A percentile compares a stretch with the other conserved stretches of the same genome.
These are phyloP conservation scores for Cyclophora punctaria DNA, from an alignment of 2,888 invertebrate genomes.

Conservation along the genomic window DNA sequence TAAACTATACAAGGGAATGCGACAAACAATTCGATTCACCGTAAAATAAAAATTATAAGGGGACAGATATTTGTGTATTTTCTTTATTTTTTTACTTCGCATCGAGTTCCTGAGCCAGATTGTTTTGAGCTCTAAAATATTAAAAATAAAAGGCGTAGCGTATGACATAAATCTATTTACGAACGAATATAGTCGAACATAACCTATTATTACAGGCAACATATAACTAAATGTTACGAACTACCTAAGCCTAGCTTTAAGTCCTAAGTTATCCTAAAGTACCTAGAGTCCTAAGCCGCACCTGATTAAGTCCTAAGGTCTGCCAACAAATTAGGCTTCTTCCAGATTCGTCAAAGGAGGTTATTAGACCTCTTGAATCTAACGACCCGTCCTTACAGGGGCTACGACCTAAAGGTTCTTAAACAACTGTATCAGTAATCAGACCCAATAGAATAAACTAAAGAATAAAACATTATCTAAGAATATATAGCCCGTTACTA, in stretches of 20 bases:
- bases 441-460: too few relatives aligned
- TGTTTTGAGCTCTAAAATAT: too few relatives aligned
- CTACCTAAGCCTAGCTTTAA: background rate
- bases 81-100: too few relatives aligned
- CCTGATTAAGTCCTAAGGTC: conserved; percentile 24
- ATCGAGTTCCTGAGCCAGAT: too few relatives aligned
- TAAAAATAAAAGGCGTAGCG: background rate
- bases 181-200: background rate
- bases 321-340: conserved; percentile 41
- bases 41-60: too few relatives aligned
- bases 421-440: background rate
- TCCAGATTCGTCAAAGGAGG: conserved; percentile 30
- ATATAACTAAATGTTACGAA: too few relatives aligned
- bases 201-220: too few relatives aligned
- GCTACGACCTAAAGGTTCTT: conserved; percentile 5
- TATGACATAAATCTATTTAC: background rate
- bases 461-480: too few relatives aligned
- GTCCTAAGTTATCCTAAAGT: background rate
- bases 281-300: conserved; percentile 13
- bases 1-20: too few relatives aligned
- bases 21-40: too few relatives aligned
- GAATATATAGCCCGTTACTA: background rate
- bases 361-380: conserved; percentile 28
- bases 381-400: conserved; percentile 26
- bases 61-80: too few relatives aligned